Base-by-base conservation (phyloP, 2,797 vertebrate species). In the Sebastes taczanowskii region DNA sequence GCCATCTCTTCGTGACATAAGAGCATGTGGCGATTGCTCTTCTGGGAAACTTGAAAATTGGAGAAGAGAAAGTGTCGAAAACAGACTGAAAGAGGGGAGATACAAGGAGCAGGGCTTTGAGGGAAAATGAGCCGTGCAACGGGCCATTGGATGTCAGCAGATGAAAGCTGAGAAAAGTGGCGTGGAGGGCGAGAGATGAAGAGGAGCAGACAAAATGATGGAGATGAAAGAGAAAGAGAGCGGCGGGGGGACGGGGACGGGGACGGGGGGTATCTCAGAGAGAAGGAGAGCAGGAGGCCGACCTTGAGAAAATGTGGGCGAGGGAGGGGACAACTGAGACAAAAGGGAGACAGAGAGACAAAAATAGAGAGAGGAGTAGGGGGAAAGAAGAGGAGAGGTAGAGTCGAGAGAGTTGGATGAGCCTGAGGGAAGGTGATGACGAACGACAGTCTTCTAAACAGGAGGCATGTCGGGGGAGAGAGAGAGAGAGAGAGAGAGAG, bases 91-190 rank as follows among this genome's bases (percentile, higher is more conserved):
- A 78, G 65, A 67, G 61, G 63, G 46, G 70, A 18, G 49, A 71
- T 16, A 46, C 35, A 52, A 63, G 42, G 56, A 77, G 66, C 49
- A n/a, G 52, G 11, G 63, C 77, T 82, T 83, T 80, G 78, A 83
- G 82, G 82, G 62, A 56, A 78, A 80, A 71, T 65, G 62, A 80
- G 68, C 53, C 3, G 23, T 8, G 73, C 75, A 53, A 38, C 25
- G 29, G 80, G 56, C 67, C 23, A 1, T 2, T 23, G 77, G 70
- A 74, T 82, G 76, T 42, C 73, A 66, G 82, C 68, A 84, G 85
- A 91, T 90, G 77, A 92, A 92, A 91, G 91, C 53, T 0, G 59
- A 20, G 69, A 7, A 72, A 85, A 87, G 70, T 77, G 74, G 53
- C 6, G 4, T 74, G 61, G 81, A 86, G 78, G 11, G 66, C 6